Percentiles rank a stretch among this genome's conserved stretches.
These are phyloP conservation scores for Pseudomyrmex gracilis DNA, from an alignment of 1,140 invertebrate genomes.

Conservation along the genomic window DNA sequence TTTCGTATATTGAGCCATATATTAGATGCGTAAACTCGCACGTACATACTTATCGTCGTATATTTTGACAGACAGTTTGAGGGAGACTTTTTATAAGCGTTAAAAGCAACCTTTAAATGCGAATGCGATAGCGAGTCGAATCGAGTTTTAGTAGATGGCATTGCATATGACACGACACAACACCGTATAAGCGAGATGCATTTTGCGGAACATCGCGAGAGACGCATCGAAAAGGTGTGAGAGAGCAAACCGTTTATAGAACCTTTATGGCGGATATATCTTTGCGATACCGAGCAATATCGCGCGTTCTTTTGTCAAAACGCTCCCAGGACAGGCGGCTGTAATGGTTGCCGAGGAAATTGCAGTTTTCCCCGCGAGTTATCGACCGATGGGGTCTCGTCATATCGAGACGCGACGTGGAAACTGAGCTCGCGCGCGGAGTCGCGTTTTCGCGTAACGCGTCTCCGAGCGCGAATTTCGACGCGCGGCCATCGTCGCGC, in stretches of 20 bases:
- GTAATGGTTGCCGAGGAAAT: slow-evolving; percentile 33
- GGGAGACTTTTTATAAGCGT: not conserved
- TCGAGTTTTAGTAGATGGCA: slow-evolving; percentile 11
- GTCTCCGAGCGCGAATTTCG: not conserved
- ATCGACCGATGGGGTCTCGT: slow-evolving; percentile 32
- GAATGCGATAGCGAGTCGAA: not conserved
- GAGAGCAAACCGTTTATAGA: not conserved
- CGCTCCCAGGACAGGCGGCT: not conserved
- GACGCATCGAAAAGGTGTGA: not conserved
- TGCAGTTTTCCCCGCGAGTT: slow-evolving; percentile 31
- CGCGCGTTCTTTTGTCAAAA: slow-evolving; percentile 43
- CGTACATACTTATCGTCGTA: too few relatives aligned
- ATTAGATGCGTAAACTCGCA: too few relatives aligned
- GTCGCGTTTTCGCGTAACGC: not conserved
- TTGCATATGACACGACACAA: not conserved
- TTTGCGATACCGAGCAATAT: slow-evolving; percentile 10
- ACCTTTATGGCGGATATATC: slow-evolving; percentile 8
- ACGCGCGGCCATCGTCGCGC: not conserved
- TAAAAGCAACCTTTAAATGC: not conserved
- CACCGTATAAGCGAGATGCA: slow-evolving; percentile 1
- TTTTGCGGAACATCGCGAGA: not conserved
- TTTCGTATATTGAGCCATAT: too few relatives aligned
- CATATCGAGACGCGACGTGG: not conserved
- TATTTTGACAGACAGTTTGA: too few relatives aligned
- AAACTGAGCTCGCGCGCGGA: not conserved